Evolutionary conservation across 2,888 invertebrate species (phyloP), one percentile per base, ranked within the genome.

Genomic region (Tiliacea citrago): DNA sequence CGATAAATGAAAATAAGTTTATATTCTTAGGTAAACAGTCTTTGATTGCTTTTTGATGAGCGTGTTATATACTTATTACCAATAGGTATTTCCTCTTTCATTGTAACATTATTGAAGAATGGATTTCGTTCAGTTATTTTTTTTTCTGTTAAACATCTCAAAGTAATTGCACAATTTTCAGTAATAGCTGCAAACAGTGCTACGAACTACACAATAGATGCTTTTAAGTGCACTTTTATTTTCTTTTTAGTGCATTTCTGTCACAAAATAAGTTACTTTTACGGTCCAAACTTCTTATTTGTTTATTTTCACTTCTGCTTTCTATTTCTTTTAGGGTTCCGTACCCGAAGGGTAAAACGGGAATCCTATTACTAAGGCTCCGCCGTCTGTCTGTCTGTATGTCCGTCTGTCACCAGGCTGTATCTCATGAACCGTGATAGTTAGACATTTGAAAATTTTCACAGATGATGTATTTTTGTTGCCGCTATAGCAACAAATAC

Each of bases 21-120:
- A 5, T 45, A 62, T 62, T 77, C 13, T 18, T n/a, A 21, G 10
- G 45, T 75, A 81, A 68, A 58, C 9, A 66, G 21, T 35, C 6
- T 24, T n/a, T 35, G 24, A 80, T 73, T 80, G 53, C 13, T 35
- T 73, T 77, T 66, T 80, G 73, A 80, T 61, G 73, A 63, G 62
- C 71, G 79, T 62, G 79, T 42, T 55, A 35, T 18, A 35, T 5
- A 51, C 21, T 49, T 62, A 18, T 69, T 42, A 29, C 35, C 55
- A 49, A 55, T 29, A 51, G 0, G 7, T 45, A n/a, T 79, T 71
- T 45, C n/a, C 55, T 76, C 35, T 49, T 63, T 71, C 39, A 71
- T 51, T 45, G 57, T 63, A 45, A 65, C 13, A 66, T n/a, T 66
- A 61, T 35, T 55, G 6, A 45, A 49, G 13, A 73, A 49, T 61